Evolutionary conservation across 2,797 vertebrate genomes (phyloP), one percentile per base, ranked within the genome.

Genomic region (Netta rufina): DNA sequence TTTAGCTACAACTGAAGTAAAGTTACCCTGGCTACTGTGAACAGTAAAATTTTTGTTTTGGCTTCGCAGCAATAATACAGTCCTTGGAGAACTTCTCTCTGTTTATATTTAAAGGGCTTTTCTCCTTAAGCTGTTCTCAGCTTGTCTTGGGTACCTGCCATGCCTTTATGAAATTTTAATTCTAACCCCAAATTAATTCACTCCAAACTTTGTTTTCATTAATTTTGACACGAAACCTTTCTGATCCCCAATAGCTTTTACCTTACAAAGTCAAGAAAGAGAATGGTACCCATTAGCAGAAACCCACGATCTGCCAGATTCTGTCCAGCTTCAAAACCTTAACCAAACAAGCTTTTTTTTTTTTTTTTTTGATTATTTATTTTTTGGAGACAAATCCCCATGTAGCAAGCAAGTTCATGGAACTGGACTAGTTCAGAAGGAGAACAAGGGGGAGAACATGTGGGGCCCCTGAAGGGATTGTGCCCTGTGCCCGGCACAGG

Each of bases 91-190:
- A 32, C 81, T 95, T 75, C 83, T 86, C 84, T 84, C 84, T 92
- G 93, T 89, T 95, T 89, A 92, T 89, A 70, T 72, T 94, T 95
- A 84, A 88, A 84, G 69, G 5, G 9, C 5, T 76, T 67, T 89
- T 41, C 49, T 76, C 83, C 94, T 92, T 91, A 91, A 96, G 89
- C 94, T 83, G 54, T 76, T 94, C 86, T 94, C 92, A 93, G 89
- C 82, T 93, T 94, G 77, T 69, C 69, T 86, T 93, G 90, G 91
- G 73, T 70, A 43, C 45, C 65, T 96, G 94, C 94, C 95, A 71
- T 41, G 54, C 49, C 82, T 54, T 89, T 54, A 91, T 64, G 70
- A 92, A 95, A 91, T 90, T 91, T 95, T 84, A 81, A 90, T 89
- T 75, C 57, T 15, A 83, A 61, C 70, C 69, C 73, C 36, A 38